Evolutionary conservation across 2,113 vertebrate genomes (phyloP), one percentile per base, ranked within the genome.

Genomic region (Crotophaga sulcirostris): DNA sequence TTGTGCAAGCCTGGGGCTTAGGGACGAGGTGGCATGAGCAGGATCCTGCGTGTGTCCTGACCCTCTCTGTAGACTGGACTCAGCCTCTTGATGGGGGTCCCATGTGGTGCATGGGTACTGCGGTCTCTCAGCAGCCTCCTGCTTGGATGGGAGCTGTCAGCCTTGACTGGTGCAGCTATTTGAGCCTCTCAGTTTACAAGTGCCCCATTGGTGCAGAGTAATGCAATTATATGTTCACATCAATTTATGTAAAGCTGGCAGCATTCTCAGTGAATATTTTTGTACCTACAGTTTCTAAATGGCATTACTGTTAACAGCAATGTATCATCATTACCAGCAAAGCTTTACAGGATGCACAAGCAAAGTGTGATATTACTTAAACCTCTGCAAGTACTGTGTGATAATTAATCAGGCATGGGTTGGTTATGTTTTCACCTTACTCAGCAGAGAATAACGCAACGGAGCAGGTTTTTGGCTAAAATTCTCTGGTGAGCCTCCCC

Each of bases 311-410:
- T 75, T 93, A 84, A 40, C 52, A 92, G 76, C 90, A 67, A 81
- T 90, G 83, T 20, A 72, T 90, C 96, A 78, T 78, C 92, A 16
- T 95, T 96, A 90, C 76, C 64, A 93, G 94, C 26, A 29, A 58
- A 51, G 78, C 81, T 93, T 93, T 13, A 69, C 85, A 93, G 75
- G 90, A 56, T 55, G 85, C 87, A 77, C 4, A 1, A 87, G 78
- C 55, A 36, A 90, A 90, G 60, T 23, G 59, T 56, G 85, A 10
- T 84, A 70, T 75, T 81, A 75, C 76, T 87, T 92, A 88, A 93
- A 90, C 76, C 83, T 74, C 79, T 75, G 56, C 58, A 76, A 78
- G 60, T 68, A 21, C 79, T 36, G 51, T 40, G 49, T 40, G 90
- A 34, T 91, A 93, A 77, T 84, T 52, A 68, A 81, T 81, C 64